Evolutionary conservation across 2,797 vertebrate genomes (phyloP).

Genomic region (Yasuhikotakia modesta): DNA sequence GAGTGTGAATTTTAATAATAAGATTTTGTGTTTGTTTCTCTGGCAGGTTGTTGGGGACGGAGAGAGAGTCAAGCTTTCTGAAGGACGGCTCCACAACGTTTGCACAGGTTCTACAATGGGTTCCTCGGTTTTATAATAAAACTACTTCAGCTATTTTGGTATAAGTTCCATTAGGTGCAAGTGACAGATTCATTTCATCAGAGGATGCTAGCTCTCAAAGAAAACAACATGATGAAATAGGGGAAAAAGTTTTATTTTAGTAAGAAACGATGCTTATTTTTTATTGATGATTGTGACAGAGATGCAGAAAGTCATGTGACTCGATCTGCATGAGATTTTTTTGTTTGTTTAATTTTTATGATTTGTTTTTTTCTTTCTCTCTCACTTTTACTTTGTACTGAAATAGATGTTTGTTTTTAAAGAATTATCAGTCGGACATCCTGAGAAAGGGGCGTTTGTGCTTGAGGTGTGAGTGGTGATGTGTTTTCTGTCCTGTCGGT

Average conservation of each 20-base stretch:
- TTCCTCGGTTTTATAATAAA: constrained; percentile 89
- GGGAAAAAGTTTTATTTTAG: constrained; percentile 96
- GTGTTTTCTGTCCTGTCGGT: constrained; percentile 87
- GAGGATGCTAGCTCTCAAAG: constrained; percentile 86
- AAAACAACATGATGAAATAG: constrained; percentile 79
- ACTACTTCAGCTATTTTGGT: constrained; percentile 94
- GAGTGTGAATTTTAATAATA: too few relatives aligned
- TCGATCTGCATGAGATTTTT: constrained; percentile 79
- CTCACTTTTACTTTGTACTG: constrained; percentile 74
- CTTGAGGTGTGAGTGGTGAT: constrained; percentile 94
- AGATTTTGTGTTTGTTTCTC: constrained; percentile 71
- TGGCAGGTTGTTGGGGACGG: constrained; percentile 66
- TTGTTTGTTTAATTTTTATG: constrained; percentile 81
- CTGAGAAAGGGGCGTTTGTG: constrained; percentile 81
- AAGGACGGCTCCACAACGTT: constrained; percentile 90
- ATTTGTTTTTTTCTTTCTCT: constrained; percentile 60
- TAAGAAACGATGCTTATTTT: constrained; percentile 84
- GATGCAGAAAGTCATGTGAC: constrained; percentile 79
- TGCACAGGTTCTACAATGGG: constrained; percentile 90
- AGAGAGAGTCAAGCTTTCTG: constrained; percentile 82
- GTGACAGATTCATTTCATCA: constrained; percentile 87
- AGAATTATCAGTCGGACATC: constrained; percentile 75
- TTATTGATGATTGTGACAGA: constrained; percentile 87
- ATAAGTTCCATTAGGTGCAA: constrained; percentile 92
- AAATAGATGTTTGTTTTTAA: constrained; percentile 73